Conservation (phyloP, 2,888 invertebrate species). For the Hydraecia micacea region DNA sequence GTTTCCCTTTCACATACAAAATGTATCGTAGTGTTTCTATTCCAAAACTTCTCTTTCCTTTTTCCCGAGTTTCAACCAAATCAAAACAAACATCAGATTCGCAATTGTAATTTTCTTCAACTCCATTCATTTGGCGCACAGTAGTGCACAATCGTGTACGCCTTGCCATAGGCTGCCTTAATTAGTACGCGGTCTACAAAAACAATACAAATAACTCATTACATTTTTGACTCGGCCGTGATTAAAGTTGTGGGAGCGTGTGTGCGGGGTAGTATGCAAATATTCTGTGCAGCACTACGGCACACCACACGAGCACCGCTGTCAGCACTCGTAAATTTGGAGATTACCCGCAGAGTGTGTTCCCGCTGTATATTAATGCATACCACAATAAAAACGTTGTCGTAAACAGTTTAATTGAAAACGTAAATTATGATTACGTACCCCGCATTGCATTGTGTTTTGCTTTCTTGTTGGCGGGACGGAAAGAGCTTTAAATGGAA, state of each 20-base stretch:
- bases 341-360: conserved; percentile 63
- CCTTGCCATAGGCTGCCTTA: conserved; percentile 53
- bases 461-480: conserved; percentile 12
- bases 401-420: conserved; percentile 63
- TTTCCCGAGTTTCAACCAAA: conserved; percentile 35
- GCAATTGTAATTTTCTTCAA: conserved; percentile 57
- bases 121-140: conserved; percentile 47
- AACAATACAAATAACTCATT: conserved; percentile 60
- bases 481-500: conserved; percentile 18
- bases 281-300: conserved; percentile 54
- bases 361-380: conserved; percentile 56
- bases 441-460: conserved; percentile 20
- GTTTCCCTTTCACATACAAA: conserved; percentile 5
- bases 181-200: conserved; percentile 57
- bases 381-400: conserved; percentile 60
- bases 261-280: conserved; percentile 63
- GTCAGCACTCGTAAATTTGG: conserved; percentile 67
- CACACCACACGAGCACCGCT: conserved; percentile 40
- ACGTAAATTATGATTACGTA: conserved; percentile 48
- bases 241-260: conserved; percentile 61
- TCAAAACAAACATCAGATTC: conserved; percentile 54
- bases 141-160: conserved; percentile 46
- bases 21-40: conserved; percentile 16
- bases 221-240: conserved; percentile 59
- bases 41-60: conserved; percentile 9